A percentile compares a stretch with the other conserved stretches of the same genome.
phyloP scores from a whole-genome alignment of 2,113 vertebrate species.

The Crotalus horridus region DNA sequence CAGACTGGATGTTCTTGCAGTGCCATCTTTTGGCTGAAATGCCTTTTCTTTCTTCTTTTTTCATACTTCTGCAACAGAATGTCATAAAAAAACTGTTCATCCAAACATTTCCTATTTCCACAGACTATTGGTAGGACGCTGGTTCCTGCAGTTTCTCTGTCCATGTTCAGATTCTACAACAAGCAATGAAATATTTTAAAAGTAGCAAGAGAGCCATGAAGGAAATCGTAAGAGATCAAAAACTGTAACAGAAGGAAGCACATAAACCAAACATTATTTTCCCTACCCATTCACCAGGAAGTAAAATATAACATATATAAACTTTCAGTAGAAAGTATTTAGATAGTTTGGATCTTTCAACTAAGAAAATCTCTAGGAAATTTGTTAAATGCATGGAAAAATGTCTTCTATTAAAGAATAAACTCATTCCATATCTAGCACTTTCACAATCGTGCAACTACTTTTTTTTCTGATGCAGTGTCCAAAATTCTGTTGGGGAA shows the following conservation, averaged over 20 bases:
- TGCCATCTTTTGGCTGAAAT: constrained; percentile 75
- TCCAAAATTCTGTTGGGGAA: background rate
- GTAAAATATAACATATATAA: constrained; percentile 7
- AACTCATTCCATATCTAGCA: no score
- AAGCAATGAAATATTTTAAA: constrained; percentile 13
- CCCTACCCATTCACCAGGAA: background rate
- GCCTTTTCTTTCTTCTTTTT: background rate
- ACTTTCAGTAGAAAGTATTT: background rate
- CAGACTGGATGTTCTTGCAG: constrained; percentile 59
- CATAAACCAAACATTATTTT: background rate
- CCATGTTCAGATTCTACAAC: constrained; percentile 22
- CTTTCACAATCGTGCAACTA: background rate
- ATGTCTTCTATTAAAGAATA: background rate
- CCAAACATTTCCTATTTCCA: background rate
- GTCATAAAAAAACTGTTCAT: constrained; percentile 2
- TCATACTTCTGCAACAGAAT: background rate
- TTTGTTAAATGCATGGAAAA: background rate
- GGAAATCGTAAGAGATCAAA: background rate
- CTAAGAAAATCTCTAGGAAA: background rate
- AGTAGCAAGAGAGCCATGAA: constrained; percentile 8
- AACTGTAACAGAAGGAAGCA: background rate
- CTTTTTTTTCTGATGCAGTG: background rate
- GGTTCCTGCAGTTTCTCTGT: background rate
- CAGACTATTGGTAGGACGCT: background rate
- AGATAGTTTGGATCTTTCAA: background rate